Evolutionary conservation across 2,888 invertebrate genomes (phyloP), one percentile per base, ranked within the genome.

Genomic region (Bellardia pandia): DNA sequence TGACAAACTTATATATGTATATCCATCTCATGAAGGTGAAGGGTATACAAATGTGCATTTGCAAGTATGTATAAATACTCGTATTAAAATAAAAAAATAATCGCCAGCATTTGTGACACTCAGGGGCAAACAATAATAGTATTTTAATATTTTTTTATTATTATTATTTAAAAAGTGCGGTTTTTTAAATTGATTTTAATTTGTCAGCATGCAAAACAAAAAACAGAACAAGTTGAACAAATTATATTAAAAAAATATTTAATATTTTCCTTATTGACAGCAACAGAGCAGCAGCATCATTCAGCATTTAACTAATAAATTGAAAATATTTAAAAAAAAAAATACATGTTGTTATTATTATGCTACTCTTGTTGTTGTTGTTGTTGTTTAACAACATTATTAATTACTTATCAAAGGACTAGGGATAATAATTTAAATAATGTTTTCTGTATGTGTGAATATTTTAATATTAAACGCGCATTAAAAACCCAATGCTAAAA

Each of bases 371-470:
- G 11, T 13, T 45, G 14, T 58, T 58, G 40, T 16, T 45, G 2
- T 5, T 66, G 16, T 23, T 23, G 13, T 66, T 60, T n/a, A 30
- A 64, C 40, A 75, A 58, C 14, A 68, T 66, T 58, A 68, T 66
- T 66, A 75, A 68, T 66, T 37, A 45, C 37, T 74, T 74, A 66
- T 56, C 42, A 72, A 66, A 58, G 42, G 64, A 33, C 72, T 51
- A 51, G 23, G 4, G 51, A n/a, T 66, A 42, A 66, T 78, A 53
- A 42, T 23, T 30, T 53, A 56, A 66, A 77, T 51, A n/a, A 4
- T 16, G 3, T 42, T n/a, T 56, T 23, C 8, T 11, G 5, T 30
- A 40, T 64, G 37, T 33, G 13, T 13, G 45, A 45, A 45, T 45
- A 45, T 45, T 45, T 45, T 3, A 45, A 45, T 45, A 14, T 9